phyloP scores from a whole-genome alignment of 2,797 vertebrate species.

The Chiropotes sagulatus region DNA sequence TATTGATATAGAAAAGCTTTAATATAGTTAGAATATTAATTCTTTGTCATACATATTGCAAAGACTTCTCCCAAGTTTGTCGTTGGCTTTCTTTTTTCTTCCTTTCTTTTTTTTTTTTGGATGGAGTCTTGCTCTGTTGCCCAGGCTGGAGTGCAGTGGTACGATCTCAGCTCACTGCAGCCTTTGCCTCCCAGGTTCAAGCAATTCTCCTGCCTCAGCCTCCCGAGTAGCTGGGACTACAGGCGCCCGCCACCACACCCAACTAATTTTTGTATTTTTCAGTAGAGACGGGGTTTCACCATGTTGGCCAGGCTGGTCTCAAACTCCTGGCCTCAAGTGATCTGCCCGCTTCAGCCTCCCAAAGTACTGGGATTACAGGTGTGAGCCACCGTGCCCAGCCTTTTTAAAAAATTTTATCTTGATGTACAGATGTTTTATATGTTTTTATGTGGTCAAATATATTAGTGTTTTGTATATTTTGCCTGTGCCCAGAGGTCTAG shows the following conservation, averaged over 20 bases:
- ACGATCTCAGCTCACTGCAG: background rate
- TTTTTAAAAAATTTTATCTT: background rate
- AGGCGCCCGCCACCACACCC: background rate
- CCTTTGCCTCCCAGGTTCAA: background rate
- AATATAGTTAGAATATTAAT: slow-evolving; percentile 35
- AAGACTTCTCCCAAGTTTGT: slow-evolving; percentile 20
- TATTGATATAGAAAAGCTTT: slow-evolving; percentile 28
- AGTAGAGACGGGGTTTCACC: background rate
- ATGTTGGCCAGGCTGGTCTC: background rate
- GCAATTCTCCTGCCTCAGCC: background rate
- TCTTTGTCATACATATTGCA: slow-evolving; percentile 29
- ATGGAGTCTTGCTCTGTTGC: background rate
- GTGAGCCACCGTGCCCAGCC: no score
- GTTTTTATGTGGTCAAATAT: slow-evolving; percentile 34
- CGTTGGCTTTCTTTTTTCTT: slow-evolving; percentile 22
- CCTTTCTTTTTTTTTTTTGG: no score
- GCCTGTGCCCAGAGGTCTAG: background rate
- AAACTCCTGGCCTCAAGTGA: no score
- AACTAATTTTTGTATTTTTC: background rate
- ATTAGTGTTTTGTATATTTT: background rate
- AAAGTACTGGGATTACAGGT: no score
- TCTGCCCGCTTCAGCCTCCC: no score
- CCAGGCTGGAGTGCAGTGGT: background rate
- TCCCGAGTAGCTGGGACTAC: background rate
- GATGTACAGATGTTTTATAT: slow-evolving; percentile 14